phyloP scores from a whole-genome alignment of 2,888 invertebrate species.

The Patella depressa region DNA sequence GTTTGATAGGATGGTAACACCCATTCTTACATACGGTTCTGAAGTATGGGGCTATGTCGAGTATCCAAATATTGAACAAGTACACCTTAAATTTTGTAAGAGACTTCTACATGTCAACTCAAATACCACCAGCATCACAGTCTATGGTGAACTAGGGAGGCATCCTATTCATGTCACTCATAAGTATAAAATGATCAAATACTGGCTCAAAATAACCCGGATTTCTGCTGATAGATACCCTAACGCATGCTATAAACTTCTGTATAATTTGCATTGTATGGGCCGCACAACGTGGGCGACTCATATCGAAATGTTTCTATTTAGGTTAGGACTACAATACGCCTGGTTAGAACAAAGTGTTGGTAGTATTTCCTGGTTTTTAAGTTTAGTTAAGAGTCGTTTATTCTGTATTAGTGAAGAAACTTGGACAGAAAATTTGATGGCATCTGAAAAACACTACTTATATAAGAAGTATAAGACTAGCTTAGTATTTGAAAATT shows the following conservation, averaged over 20 bases:
- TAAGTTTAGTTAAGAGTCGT: background rate
- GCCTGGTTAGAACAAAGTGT: background rate
- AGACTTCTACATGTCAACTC: no score
- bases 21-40: no score
- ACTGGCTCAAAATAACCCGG: no score
- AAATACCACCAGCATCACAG: background rate
- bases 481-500: background rate
- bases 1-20: no score
- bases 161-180: no score
- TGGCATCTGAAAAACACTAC: no score
- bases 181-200: no score
- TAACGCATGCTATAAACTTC: background rate
- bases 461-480: background rate
- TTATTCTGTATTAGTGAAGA: background rate
- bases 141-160: no score
- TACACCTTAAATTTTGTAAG: no score
- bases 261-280: background rate
- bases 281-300: background rate
- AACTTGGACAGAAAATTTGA: no score
- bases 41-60: no score
- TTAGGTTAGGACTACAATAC: background rate
- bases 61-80: no score
- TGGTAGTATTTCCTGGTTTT: background rate
- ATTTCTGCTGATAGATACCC: background rate
- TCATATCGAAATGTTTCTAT: background rate